phyloP scores from a whole-genome alignment of 1,140 invertebrate species.

The Danaus melanippus region DNA sequence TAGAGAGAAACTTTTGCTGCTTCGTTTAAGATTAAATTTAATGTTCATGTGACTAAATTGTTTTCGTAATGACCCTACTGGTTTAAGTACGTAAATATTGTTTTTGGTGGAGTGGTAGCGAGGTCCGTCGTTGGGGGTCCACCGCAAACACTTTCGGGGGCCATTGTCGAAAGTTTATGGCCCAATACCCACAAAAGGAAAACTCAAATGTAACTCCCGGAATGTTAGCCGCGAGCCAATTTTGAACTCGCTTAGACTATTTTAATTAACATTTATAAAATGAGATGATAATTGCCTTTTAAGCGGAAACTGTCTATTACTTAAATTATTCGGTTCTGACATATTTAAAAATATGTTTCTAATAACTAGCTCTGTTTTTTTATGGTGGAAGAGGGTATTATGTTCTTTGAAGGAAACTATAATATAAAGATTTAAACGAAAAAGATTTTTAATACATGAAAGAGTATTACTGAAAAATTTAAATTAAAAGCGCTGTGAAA shows the following conservation, averaged over 20 bases:
- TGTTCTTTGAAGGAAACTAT: too few species aligned
- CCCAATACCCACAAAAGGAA: constrained; percentile 33
- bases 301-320: too few species aligned
- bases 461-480: constrained; percentile 16
- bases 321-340: too few species aligned
- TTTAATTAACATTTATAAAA: constrained; percentile 7
- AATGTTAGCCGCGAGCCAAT: constrained; percentile 18
- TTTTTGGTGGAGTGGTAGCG: constrained; percentile 25
- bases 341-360: too few species aligned
- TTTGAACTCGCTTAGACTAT: constrained; percentile 2
- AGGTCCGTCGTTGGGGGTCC: constrained; percentile 50
- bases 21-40: too few species aligned
- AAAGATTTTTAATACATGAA: neutral
- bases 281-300: constrained; percentile 9
- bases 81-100: constrained; percentile 24
- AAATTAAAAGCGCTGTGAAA: constrained; percentile 10
- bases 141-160: constrained; percentile 39
- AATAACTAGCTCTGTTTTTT: too few species aligned
- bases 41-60: constrained; percentile 6
- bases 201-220: constrained; percentile 17
- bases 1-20: too few species aligned
- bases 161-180: constrained; percentile 59
- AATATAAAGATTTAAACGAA: too few species aligned
- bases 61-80: constrained; percentile 13
- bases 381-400: too few species aligned